Evolutionary conservation across 2,113 vertebrate species (phyloP), one percentile per base, ranked within the genome.

Genomic region (Mirounga angustirostris): DNA sequence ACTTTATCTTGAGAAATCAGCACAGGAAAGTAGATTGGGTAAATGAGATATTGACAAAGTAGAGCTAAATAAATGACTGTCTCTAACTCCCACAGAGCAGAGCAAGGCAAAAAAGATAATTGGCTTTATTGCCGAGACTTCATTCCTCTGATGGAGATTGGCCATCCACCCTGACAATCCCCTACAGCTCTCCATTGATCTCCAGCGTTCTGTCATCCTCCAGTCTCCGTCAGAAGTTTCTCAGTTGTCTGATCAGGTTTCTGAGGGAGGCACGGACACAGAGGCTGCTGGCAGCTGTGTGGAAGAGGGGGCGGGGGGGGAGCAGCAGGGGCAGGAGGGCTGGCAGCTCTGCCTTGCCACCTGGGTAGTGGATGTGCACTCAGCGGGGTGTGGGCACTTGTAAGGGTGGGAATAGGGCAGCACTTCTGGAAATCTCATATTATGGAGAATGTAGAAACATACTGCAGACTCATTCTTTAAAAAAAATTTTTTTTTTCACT

Each of bases 101-200:
- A 97, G 56, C 8, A 59, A 69, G 36, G 80, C 50, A 33, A 14
- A 67, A 65, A 22, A 3, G 14, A 19, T 13, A 50, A 46, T 26
- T 26, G 52, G 40, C 63, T 18, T 18, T 54, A 4, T 36, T 52
- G 71, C 52, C 1, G 1, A 33, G 52, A 0, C 36, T 54, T 50
- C 63, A 2, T 67, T 85, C 50, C 19, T 43, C 40, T 16, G 52
- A 11, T 24, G n/a, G 65, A 84, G 43, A 28, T 15, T 33, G 46
- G n/a, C 46, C 26, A 0, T 71, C 79, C 22, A 33, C 36, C 18
- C n/a, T 33, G 12, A 28, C n/a, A 2, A 0, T 50, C 0, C 0
- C 82, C 61, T n/a, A 5, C 11, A 24, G 36, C 16, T 76, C 33
- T 52, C 59, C 10, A 4, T 15, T 30, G 7, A 33, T n/a, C 56